These are phyloP conservation scores for Morone chrysops DNA, from an alignment of 2,113 vertebrate genomes.

Conservation along the genomic window DNA sequence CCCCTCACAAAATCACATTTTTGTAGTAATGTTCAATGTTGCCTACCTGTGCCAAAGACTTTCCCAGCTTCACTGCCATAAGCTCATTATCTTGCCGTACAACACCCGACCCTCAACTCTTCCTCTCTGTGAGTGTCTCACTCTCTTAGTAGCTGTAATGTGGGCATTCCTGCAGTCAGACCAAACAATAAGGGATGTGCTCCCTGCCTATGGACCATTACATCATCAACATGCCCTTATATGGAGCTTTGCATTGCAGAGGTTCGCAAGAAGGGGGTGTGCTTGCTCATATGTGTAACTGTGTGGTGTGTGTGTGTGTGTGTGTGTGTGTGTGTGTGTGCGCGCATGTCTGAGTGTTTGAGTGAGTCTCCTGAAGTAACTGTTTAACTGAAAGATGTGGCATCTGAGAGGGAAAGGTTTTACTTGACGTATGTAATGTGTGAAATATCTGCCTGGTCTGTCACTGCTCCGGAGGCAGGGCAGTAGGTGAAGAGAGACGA, in stretches of 20 bases:
- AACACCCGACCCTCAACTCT: conserved; percentile 55
- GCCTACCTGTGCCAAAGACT: conserved; percentile 77
- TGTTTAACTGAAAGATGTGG: conserved; percentile 68
- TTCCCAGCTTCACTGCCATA: conserved; percentile 67
- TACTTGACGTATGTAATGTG: conserved; percentile 71
- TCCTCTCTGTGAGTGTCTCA: conserved; percentile 54
- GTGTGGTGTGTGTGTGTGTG: conserved; percentile 28
- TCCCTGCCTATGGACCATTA: conserved; percentile 92
- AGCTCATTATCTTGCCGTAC: conserved; percentile 57
- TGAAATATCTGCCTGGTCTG: conserved; percentile 76
- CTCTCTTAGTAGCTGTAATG: conserved; percentile 80
- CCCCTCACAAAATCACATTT: background rate
- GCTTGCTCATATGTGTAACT: conserved; percentile 49
- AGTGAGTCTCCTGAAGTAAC: conserved; percentile 42
- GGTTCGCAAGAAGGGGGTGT: conserved; percentile 80
- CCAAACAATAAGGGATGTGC: conserved; percentile 94
- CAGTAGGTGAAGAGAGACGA: conserved; percentile 73
- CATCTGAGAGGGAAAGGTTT: conserved; percentile 25
- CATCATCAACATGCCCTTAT: conserved; percentile 95
- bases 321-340: background rate
- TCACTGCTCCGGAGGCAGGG: conserved; percentile 64
- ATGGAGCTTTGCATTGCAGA: conserved; percentile 89
- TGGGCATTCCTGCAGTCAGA: conserved; percentile 90
- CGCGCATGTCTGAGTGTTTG: conserved; percentile 15
- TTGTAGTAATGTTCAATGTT: background rate